These are phyloP conservation scores for Etheostoma spectabile DNA, from an alignment of 2,113 vertebrate genomes.

Conservation along the genomic window DNA sequence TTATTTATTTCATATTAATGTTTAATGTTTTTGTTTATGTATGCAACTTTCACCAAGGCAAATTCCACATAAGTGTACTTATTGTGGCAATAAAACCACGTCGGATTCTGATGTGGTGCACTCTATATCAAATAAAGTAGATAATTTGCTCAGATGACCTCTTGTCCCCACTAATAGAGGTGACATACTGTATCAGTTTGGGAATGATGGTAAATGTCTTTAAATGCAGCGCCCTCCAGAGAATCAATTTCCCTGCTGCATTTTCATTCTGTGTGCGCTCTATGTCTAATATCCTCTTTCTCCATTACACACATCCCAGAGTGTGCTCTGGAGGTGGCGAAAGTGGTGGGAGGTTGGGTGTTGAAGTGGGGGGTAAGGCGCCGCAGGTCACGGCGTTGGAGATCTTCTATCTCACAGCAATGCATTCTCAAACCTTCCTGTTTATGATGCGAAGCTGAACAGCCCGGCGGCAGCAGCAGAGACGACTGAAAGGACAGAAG, in stretches of 20 bases:
- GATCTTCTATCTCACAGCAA: conserved; percentile 35
- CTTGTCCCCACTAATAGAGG: not conserved
- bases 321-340: not conserved
- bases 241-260: not conserved
- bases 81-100: no score
- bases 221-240: not conserved
- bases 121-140: not conserved
- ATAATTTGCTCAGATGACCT: not conserved
- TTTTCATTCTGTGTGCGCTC: not conserved
- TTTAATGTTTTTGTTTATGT: no score
- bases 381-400: conserved; percentile 24
- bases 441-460: conserved; percentile 28
- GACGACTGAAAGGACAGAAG: conserved; percentile 5
- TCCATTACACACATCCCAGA: conserved; percentile 13
- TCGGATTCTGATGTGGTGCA: no score
- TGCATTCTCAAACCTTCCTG: conserved; percentile 19
- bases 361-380: not conserved
- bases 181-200: not conserved
- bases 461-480: not conserved
- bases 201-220: not conserved
- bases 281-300: conserved; percentile 7
- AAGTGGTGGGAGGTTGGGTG: not conserved
- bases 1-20: no score
- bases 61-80: no score
- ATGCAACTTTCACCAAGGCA: no score